Conservation (phyloP, 2,113 vertebrate species). For the Chinchilla lanigera region DNA sequence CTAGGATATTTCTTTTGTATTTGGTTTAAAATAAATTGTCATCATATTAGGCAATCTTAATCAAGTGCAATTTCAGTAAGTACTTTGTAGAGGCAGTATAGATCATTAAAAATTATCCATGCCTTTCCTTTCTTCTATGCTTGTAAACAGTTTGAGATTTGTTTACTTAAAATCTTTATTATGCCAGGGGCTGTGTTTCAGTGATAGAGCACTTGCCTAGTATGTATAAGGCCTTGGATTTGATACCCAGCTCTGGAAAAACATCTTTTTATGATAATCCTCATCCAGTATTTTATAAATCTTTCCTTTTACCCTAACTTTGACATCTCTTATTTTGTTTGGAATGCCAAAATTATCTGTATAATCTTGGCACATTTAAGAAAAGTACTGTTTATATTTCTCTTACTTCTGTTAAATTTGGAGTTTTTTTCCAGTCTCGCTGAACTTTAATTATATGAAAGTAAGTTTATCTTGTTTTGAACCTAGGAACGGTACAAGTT, state of each 20-base stretch:
- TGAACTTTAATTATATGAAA: slow-evolving; percentile 57
- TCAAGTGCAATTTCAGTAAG: slow-evolving; percentile 44
- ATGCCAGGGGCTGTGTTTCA: not conserved
- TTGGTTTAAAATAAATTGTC: slow-evolving; percentile 57
- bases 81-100: slow-evolving; percentile 45
- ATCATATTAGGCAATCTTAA: slow-evolving; percentile 4
- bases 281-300: slow-evolving; percentile 25
- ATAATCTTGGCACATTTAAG: slow-evolving; percentile 42
- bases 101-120: not conserved
- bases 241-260: not conserved
- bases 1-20: not conserved
- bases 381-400: slow-evolving; percentile 41
- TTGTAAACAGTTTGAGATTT: not conserved
- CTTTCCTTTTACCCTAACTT: slow-evolving; percentile 34
- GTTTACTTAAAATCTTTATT: slow-evolving; percentile 48
- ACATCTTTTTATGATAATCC: not conserved
- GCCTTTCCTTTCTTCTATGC: slow-evolving; percentile 8
- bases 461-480: slow-evolving; percentile 57
- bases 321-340: slow-evolving; percentile 30
- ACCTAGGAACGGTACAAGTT: not conserved
- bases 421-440: slow-evolving; percentile 51
- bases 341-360: slow-evolving; percentile 26
- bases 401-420: slow-evolving; percentile 50
- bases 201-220: not conserved
- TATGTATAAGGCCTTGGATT: not conserved